Evolutionary conservation across 1,140 invertebrate genomes (phyloP), one percentile per base, ranked within the genome.

Genomic region (Muscidifurax raptorellus): DNA sequence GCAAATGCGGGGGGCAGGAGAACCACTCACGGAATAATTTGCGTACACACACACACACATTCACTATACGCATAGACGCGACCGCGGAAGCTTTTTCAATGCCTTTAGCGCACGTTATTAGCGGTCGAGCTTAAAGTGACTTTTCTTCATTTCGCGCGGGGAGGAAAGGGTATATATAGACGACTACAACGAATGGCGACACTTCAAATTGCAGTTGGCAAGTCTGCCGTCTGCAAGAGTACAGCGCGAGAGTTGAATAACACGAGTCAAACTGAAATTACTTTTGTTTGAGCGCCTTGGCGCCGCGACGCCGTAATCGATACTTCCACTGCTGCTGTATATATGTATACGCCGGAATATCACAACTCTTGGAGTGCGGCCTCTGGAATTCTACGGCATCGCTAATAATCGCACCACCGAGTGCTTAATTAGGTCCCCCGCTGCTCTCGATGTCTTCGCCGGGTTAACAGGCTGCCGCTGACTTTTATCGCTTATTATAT

Each of bases 241-340:
- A 32, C 32, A 32, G 32, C 32, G 36, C 36, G 7, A 40, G 36
- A 40, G 28, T 74, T 74, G 71, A 74, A 74, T 74, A 74, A 76
- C 44, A 27, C 74, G 74, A 76, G 36, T 76, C 74, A 52, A 76
- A 76, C 36, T 52, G 74, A 76, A 76, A 76, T 76, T 44, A 76
- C 74, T 76, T 76, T 76, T 76, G 74, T 76, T 76, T 40, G 74
- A 28, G 36, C 36, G 36, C 10, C 36, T 6, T 40, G 36, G 36
- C 36, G 36, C 36, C 36, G 36, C 9, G 0, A 12, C 7, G 74
- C 36, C n/a, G 74, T 76, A 76, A 76, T 76, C 74, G 74, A 76
- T 76, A 76, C 74, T 76, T 47, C 36, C 36, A n/a, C 27, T 28
- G 32, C 13, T n/a, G 36, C 36, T 40, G n/a, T n/a, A n/a, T n/a